phyloP scores from a whole-genome alignment of 2,888 invertebrate species.

The Caenorhabditis afra region DNA sequence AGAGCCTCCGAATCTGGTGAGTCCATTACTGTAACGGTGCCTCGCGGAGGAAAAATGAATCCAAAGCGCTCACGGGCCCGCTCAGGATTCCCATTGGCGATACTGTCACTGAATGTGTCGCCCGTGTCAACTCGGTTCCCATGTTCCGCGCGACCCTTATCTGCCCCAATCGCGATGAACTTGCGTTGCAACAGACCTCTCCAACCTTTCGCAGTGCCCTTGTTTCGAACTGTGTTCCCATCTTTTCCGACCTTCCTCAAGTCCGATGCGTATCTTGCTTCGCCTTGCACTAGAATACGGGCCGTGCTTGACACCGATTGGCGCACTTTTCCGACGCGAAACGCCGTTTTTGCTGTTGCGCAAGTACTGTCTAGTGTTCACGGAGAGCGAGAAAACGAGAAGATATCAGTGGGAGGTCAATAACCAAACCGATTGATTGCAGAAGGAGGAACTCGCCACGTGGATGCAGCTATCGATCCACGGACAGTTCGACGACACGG shows the following conservation, averaged over 20 bases:
- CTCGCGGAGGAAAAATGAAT: too few relatives aligned
- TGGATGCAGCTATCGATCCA: slow-evolving; percentile 67
- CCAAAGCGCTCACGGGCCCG: too few relatives aligned
- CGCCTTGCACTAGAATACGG: slow-evolving; percentile 22
- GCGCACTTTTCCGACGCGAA: slow-evolving; percentile 47
- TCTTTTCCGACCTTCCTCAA: not conserved
- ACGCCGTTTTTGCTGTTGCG: slow-evolving; percentile 13
- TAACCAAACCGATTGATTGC: slow-evolving; percentile 46
- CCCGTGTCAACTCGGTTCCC: too few relatives aligned
- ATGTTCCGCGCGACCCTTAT: too few relatives aligned
- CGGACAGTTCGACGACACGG: slow-evolving; percentile 55
- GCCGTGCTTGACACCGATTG: slow-evolving; percentile 46
- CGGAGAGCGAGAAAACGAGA: slow-evolving; percentile 13
- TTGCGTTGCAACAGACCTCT: too few relatives aligned
- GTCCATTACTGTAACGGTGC: slow-evolving; percentile 9
- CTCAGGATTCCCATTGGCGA: too few relatives aligned
- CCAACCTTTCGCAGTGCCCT: too few relatives aligned
- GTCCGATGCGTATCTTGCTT: slow-evolving; percentile 13
- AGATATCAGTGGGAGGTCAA: slow-evolving; percentile 23
- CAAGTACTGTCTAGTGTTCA: slow-evolving; percentile 35
- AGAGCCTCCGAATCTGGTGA: slow-evolving; percentile 56
- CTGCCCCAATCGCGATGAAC: too few relatives aligned
- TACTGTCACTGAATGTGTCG: too few relatives aligned
- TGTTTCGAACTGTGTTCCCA: too few relatives aligned
- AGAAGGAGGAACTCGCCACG: slow-evolving; percentile 69